Base-by-base conservation (phyloP, 2,888 invertebrate species). In the Xestoiulus laeticollis region DNA sequence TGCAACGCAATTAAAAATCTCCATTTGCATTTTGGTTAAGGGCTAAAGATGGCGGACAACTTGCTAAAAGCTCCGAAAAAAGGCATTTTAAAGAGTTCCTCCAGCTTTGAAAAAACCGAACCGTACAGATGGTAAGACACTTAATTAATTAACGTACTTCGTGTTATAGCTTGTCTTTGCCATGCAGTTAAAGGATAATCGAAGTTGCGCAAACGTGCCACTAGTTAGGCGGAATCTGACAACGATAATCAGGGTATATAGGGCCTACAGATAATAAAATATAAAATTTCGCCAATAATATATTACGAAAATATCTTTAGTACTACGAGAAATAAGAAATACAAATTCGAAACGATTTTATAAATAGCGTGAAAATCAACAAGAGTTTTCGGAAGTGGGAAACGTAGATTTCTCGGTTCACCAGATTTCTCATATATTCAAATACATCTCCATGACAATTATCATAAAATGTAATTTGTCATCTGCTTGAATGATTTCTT, bases 21-120 rank as follows among this genome's bases (percentile, higher is more conserved):
- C 16, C 44, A 85, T 85, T 44, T 43, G 38, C 30, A 30, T 78
- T 30, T 30, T 14, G 22, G 78, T 78, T 78, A 1, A 26, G 22
- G 22, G 30, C 10, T 86, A 33, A 87, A 87, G 68, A 87, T 87
- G 87, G 87, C 87, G 33, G 87, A 87, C 38, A 82, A 44, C 43
- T 48, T 87, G 83, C 44, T 48, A 19, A 87, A 87, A 85, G 53
- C 38, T 38, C 85, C 85, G 12, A 87, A 85, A 68, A 87, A 87
- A 53, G 87, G 87, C 16, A 87, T 87, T 32, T 87, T 87, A 59
- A 87, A 87, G 48, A 87, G 87, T 87, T 87, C 87, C 16, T 87
- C 87, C 14, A 87, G 87, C 26, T 87, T 87, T 85, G 87, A 87
- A 59, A 87, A 87, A 87, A 32, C 85, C 14, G 87, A 87, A 53